A percentile compares a stretch with the other conserved stretches of the same genome.
Conservation (phyloP, 2,113 vertebrate genomes). For the Hyperoodon ampullatus region DNA sequence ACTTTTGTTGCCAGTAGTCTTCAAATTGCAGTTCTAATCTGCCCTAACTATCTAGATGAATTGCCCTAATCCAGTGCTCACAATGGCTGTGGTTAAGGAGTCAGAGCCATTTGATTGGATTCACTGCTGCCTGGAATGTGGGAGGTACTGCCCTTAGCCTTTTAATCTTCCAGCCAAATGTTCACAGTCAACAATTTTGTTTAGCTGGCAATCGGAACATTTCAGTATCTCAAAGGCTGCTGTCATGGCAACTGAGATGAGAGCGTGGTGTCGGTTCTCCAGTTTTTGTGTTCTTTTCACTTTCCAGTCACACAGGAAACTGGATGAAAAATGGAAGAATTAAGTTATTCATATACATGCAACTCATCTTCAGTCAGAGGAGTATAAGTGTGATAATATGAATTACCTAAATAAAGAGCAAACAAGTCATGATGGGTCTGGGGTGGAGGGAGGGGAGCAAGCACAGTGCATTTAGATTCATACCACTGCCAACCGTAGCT, state of each 20-base stretch:
- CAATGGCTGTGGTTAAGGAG: slow-evolving; percentile 91
- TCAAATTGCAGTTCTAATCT: slow-evolving; percentile 92
- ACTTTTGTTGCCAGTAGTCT: slow-evolving; percentile 88
- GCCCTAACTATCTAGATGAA: slow-evolving; percentile 92
- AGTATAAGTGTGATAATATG: slow-evolving; percentile 63
- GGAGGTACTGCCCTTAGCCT: slow-evolving; percentile 91
- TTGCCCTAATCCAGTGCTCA: slow-evolving; percentile 90
- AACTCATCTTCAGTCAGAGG: slow-evolving; percentile 66
- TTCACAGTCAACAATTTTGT: slow-evolving; percentile 94
- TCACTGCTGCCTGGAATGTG: slow-evolving; percentile 91
- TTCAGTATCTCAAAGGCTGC: slow-evolving; percentile 91
- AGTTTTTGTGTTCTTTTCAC: slow-evolving; percentile 84
- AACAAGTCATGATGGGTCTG: slow-evolving; percentile 44
- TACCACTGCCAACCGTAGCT: slow-evolving; percentile 49
- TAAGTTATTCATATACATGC: slow-evolving; percentile 74
- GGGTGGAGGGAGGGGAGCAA: slow-evolving; percentile 42
- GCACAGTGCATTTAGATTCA: not conserved
- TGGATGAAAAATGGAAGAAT: slow-evolving; percentile 77
- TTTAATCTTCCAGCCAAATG: slow-evolving; percentile 94
- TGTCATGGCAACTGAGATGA: slow-evolving; percentile 93
- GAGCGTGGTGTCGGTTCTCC: slow-evolving; percentile 86
- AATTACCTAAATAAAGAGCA: slow-evolving; percentile 74
- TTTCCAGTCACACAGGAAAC: slow-evolving; percentile 82
- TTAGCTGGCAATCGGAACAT: slow-evolving; percentile 92
- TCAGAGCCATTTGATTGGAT: slow-evolving; percentile 92